Conservation (phyloP, 2,888 invertebrate genomes). For the Drosophila acutilabella region DNA sequence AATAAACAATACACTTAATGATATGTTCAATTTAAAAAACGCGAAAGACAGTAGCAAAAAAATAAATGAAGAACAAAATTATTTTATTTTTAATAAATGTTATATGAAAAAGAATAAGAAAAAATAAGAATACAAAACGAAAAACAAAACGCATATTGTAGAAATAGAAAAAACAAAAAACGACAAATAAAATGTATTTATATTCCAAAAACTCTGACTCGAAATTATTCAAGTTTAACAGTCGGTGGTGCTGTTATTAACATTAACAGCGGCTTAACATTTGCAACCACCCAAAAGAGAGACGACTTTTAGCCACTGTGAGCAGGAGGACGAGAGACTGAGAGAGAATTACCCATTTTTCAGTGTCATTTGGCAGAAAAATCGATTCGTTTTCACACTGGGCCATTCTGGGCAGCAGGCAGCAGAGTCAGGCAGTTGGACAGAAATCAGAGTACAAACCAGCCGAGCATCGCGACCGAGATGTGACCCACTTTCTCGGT, state of each 20-base stretch:
- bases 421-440: constrained; percentile 57
- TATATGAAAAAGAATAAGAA: constrained; percentile 62
- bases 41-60: constrained; percentile 63
- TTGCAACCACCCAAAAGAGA: constrained; percentile 61
- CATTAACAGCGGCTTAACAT: constrained; percentile 36
- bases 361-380: constrained; percentile 82
- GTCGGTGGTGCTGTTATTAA: constrained; percentile 30
- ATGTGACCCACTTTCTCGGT: constrained; percentile 83
- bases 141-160: constrained; percentile 73
- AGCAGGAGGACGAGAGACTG: constrained; percentile 16
- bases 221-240: not conserved
- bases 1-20: constrained; percentile 61
- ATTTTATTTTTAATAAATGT: constrained; percentile 78
- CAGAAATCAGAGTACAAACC: constrained; percentile 83
- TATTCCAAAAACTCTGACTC: constrained; percentile 57
- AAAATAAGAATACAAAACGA: constrained; percentile 68
- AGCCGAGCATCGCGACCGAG: constrained; percentile 83
- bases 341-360: constrained; percentile 70
- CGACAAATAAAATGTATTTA: constrained; percentile 83
- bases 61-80: constrained; percentile 59
- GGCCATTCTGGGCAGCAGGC: constrained; percentile 66
- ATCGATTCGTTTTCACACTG: constrained; percentile 80
- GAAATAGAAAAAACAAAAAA: constrained; percentile 66
- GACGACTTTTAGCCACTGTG: constrained; percentile 12
- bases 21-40: constrained; percentile 70